A percentile compares a stretch with the other conserved stretches of the same genome.
Conservation (phyloP, 2,113 vertebrate species). For the Stigmatopora argus region DNA sequence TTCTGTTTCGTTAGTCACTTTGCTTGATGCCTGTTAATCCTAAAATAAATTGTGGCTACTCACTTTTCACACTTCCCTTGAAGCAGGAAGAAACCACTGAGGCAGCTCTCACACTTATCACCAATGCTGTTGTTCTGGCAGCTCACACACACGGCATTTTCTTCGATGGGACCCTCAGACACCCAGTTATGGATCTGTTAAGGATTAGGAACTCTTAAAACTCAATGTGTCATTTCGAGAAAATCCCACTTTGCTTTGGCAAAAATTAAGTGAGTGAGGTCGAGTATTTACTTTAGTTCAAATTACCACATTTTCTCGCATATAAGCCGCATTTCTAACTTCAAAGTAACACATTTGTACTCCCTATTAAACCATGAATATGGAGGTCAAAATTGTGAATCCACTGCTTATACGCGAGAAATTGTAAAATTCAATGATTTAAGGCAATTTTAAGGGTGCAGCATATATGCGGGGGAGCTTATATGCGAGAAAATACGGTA, state of each 20-base stretch:
- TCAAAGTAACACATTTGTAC: too few relatives aligned
- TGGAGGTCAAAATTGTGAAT: too few relatives aligned
- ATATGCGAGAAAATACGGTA: too few relatives aligned
- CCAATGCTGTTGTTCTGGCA: slow-evolving; percentile 90
- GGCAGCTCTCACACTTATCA: slow-evolving; percentile 85
- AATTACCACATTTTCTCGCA: too few relatives aligned
- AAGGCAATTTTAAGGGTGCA: too few relatives aligned
- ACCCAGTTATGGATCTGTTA: slow-evolving; percentile 78
- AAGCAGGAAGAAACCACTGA: slow-evolving; percentile 84
- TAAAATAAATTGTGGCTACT: slow-evolving; percentile 33
- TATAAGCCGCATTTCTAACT: too few relatives aligned
- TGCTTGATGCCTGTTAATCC: not conserved
- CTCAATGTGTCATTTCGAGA: not conserved
- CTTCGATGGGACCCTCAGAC: slow-evolving; percentile 80
- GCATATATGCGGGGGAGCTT: too few relatives aligned
- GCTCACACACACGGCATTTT: slow-evolving; percentile 80
- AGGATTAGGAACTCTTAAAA: too few relatives aligned
- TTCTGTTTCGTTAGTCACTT: not conserved
- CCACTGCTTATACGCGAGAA: too few relatives aligned
- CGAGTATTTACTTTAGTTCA: not conserved
- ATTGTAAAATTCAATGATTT: too few relatives aligned
- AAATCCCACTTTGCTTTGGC: not conserved
- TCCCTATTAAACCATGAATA: too few relatives aligned
- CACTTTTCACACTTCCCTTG: slow-evolving; percentile 85
- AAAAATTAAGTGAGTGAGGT: not conserved